Percentiles rank a stretch among this genome's conserved stretches.
These are phyloP conservation scores for Podilymbus podiceps DNA, from an alignment of 2,113 vertebrate genomes.

Conservation along the genomic window DNA sequence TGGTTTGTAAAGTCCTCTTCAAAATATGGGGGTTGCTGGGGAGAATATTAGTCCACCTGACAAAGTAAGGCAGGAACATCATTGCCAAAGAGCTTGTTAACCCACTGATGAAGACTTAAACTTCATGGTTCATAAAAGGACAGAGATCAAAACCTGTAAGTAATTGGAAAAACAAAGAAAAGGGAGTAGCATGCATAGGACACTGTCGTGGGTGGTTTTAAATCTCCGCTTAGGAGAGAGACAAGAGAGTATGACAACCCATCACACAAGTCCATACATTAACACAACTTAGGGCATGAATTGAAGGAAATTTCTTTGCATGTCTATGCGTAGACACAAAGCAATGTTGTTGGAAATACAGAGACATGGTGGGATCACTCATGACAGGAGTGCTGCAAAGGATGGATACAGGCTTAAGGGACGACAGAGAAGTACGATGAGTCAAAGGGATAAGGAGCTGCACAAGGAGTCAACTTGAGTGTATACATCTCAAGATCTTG, in stretches of 20 bases:
- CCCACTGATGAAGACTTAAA: not conserved
- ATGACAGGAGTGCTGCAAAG: not conserved
- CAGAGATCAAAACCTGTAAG: not conserved
- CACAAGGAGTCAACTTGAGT: not conserved
- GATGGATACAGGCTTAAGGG: not conserved
- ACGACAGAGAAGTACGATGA: not conserved
- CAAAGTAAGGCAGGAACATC: not conserved
- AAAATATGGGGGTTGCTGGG: not conserved
- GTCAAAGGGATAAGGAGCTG: not conserved
- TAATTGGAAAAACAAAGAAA: not conserved
- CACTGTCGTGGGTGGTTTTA: not conserved
- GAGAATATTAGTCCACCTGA: not conserved
- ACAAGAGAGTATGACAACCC: no score
- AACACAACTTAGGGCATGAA: not conserved
- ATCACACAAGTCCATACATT: not conserved
- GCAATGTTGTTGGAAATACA: not conserved
- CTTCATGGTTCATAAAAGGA: not conserved
- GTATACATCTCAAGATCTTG: not conserved
- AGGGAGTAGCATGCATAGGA: not conserved
- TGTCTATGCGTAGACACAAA: not conserved
- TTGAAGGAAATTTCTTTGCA: not conserved
- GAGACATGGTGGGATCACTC: fast-evolving
- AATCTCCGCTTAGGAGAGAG: not conserved
- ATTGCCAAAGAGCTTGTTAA: not conserved
- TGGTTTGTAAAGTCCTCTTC: not conserved